Evolutionary conservation across 2,113 vertebrate species (phyloP).

Genomic region (Theristicus caerulescens): DNA sequence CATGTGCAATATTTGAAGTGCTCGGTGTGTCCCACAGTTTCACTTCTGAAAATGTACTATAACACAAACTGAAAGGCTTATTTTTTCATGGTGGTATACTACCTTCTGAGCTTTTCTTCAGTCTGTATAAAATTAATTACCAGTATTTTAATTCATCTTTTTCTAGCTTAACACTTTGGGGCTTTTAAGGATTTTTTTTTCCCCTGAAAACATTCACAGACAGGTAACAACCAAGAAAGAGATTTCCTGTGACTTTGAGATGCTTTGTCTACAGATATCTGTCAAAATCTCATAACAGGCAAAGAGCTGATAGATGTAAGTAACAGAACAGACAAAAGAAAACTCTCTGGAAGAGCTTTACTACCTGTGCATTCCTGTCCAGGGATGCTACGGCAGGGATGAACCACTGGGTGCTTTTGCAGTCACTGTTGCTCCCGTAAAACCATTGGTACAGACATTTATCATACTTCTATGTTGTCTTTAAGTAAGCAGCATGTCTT

Average conservation of each 20-base stretch:
- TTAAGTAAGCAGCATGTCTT: neutral
- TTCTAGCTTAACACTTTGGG: neutral
- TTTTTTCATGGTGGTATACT: neutral
- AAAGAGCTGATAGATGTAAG: neutral
- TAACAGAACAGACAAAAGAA: neutral
- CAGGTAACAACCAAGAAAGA: neutral
- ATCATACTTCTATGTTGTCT: neutral
- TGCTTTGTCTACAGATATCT: neutral
- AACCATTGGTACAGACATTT: neutral
- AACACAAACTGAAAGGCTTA: neutral
- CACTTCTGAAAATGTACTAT: neutral
- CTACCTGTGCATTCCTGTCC: neutral
- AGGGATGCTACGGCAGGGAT: neutral
- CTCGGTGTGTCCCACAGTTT: neutral
- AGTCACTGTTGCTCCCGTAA: rapidly evolving
- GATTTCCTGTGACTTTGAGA: neutral
- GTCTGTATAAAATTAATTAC: neutral
- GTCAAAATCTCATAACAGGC: neutral
- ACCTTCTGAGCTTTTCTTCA: neutral
- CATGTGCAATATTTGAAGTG: neutral
- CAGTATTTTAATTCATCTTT: neutral
- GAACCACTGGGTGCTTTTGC: neutral
- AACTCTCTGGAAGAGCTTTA: neutral
- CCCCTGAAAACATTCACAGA: neutral
- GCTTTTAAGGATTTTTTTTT: neutral